phyloP scores from a whole-genome alignment of 92 coral and sea anemone species.

The Palythoa grandiflora region DNA sequence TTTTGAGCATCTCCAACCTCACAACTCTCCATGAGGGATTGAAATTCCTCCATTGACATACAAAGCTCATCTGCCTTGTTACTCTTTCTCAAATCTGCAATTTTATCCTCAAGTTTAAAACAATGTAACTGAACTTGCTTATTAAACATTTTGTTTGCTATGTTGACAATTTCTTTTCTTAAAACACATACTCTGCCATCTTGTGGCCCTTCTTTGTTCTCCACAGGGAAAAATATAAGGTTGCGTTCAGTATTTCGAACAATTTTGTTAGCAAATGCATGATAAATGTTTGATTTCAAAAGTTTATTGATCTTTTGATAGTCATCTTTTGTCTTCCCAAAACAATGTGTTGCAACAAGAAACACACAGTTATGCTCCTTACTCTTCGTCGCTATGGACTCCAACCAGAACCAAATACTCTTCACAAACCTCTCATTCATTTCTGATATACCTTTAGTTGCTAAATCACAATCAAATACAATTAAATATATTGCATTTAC shows the following conservation, averaged over 20 bases:
- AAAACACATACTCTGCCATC: slow-evolving; percentile 37
- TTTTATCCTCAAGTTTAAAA: slow-evolving; percentile 60
- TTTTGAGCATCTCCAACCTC: neutral
- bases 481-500: too few species aligned
- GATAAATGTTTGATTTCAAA: slow-evolving; percentile 26
- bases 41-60: slow-evolving; percentile 39
- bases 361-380: neutral
- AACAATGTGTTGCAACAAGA: slow-evolving; percentile 54
- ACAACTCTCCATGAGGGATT: neutral
- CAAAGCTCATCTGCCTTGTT: slow-evolving; percentile 4
- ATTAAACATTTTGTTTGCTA: neutral
- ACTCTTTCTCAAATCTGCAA: slow-evolving; percentile 7
- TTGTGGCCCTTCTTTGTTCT: slow-evolving; percentile 36
- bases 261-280: slow-evolving; percentile 27
- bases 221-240: slow-evolving; percentile 65
- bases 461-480: too few species aligned
- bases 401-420: slow-evolving; percentile 64
- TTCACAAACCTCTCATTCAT: neutral
- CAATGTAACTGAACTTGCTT: slow-evolving; percentile 49
- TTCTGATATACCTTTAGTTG: too few species aligned
- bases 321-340: slow-evolving; percentile 6
- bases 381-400: slow-evolving; percentile 49
- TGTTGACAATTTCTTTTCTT: slow-evolving; percentile 1
- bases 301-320: slow-evolving; percentile 16
- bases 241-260: slow-evolving; percentile 16